phyloP scores from a whole-genome alignment of 1,140 invertebrate genomes.

The Dendroctonus ponderosae region DNA sequence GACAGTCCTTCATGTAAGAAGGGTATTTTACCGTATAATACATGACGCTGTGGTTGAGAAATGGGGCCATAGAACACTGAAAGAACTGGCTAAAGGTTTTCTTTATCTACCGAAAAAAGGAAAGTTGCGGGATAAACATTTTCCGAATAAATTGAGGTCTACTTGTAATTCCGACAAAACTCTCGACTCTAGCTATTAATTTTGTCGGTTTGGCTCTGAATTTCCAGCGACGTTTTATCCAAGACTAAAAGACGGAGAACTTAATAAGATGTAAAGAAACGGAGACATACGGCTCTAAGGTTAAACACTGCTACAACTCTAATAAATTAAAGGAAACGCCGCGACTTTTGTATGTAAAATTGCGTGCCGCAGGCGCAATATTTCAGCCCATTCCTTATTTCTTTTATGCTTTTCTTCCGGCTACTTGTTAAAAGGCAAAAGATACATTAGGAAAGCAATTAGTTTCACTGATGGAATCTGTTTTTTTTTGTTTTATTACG shows the following conservation, averaged over 20 bases:
- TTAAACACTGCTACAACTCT: constrained; percentile 39
- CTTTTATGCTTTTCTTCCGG: constrained; percentile 1
- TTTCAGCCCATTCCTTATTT: constrained; percentile 31
- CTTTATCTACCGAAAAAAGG: constrained; percentile 18
- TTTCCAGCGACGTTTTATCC: constrained; percentile 26
- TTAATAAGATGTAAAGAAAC: constrained; percentile 44
- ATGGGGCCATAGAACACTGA: constrained; percentile 8
- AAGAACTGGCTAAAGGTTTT: constrained; percentile 15
- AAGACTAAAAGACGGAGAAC: constrained; percentile 34
- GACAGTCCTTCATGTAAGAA: constrained; percentile 4
- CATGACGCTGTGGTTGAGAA: constrained; percentile 5
- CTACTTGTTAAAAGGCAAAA: background rate
- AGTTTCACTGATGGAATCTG: background rate
- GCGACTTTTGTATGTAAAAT: constrained; percentile 43
- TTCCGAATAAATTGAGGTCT: constrained; percentile 27
- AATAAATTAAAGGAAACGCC: constrained; percentile 41
- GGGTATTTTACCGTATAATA: constrained; percentile 18
- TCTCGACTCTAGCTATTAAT: constrained; percentile 29
- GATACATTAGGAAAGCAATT: background rate
- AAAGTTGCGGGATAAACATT: constrained; percentile 26
- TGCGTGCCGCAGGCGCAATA: constrained; percentile 38
- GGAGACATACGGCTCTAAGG: constrained; percentile 37
- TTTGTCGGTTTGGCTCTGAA: constrained; percentile 19
- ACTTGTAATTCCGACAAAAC: constrained; percentile 29
- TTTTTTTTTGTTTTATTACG: background rate